These are phyloP conservation scores for Drosophila atripex DNA, from an alignment of 2,888 invertebrate species.

Conservation along the genomic window DNA sequence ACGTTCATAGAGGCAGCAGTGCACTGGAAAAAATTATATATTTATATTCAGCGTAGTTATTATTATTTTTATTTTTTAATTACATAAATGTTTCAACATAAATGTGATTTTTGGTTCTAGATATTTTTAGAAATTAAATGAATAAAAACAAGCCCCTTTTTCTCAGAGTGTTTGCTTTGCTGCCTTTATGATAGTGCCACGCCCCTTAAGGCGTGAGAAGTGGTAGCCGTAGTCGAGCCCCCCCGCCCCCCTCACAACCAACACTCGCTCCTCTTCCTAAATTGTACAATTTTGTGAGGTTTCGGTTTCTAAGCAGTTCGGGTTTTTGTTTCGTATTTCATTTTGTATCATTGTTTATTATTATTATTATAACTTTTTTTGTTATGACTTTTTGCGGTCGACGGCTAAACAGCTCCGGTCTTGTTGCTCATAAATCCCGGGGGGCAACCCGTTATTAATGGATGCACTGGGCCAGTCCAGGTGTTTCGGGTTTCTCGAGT, in stretches of 20 bases:
- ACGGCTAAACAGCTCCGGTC: slow-evolving; percentile 53
- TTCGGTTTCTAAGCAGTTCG: slow-evolving; percentile 31
- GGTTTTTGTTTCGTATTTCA: slow-evolving; percentile 16
- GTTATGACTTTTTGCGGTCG: slow-evolving; percentile 56
- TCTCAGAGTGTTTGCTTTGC: slow-evolving; percentile 29
- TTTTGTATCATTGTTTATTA: not conserved
- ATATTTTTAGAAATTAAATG: too few species aligned
- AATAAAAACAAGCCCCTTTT: not conserved
- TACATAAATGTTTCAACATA: too few species aligned
- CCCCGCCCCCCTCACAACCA: too few species aligned
- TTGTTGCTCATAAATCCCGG: slow-evolving; percentile 64
- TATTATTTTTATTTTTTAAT: too few species aligned
- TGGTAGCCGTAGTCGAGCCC: too few species aligned
- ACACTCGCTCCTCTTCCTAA: slow-evolving; percentile 49
- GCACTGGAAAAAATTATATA: slow-evolving; percentile 8
- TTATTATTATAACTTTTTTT: slow-evolving; percentile 46
- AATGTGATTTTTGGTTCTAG: too few species aligned
- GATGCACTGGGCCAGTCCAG: slow-evolving; percentile 43
- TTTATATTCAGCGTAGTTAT: too few species aligned
- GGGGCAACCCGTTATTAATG: slow-evolving; percentile 63
- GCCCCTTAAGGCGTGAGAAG: slow-evolving; percentile 43
- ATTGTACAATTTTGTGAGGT: slow-evolving; percentile 67
- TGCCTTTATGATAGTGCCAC: slow-evolving; percentile 59
- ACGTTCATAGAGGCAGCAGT: slow-evolving; percentile 44
- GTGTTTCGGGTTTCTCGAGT: slow-evolving; percentile 10